These are phyloP conservation scores for Drosophila mayri DNA, from an alignment of 1,140 invertebrate genomes.

Conservation along the genomic window DNA sequence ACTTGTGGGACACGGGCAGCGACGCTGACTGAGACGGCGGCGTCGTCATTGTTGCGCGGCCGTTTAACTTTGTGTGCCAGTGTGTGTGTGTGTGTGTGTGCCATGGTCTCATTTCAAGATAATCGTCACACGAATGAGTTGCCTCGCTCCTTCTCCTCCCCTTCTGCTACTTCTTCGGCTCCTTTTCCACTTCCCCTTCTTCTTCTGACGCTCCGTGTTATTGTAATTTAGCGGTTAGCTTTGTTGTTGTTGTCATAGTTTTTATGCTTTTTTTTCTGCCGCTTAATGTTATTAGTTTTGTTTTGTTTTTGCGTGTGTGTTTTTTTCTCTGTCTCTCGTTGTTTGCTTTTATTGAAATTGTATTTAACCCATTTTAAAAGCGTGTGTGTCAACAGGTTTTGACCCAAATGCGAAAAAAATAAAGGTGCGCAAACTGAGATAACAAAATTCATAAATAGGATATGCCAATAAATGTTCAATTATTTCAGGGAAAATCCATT, in stretches of 20 bases:
- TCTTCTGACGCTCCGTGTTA: constrained; percentile 37
- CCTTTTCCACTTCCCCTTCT: constrained; percentile 11
- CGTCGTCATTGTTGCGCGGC: constrained; percentile 78
- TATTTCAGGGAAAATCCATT: not conserved
- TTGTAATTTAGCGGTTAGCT: constrained; percentile 77
- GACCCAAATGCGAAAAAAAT: constrained; percentile 65
- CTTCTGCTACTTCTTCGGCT: constrained; percentile 22
- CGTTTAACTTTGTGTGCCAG: constrained; percentile 68
- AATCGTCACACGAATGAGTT: constrained; percentile 77
- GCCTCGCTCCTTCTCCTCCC: constrained; percentile 12
- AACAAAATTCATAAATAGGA: constrained; percentile 11
- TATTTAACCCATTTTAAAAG: constrained; percentile 68
- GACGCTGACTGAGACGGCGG: constrained; percentile 33
- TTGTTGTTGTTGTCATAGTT: constrained; percentile 54
- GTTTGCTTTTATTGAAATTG: constrained; percentile 62
- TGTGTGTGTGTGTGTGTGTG: constrained; percentile 48
- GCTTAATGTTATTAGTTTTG: constrained; percentile 74
- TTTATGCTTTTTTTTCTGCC: constrained; percentile 49
- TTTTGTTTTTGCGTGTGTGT: not conserved
- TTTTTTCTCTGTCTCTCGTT: constrained; percentile 6
- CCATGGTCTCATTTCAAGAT: constrained; percentile 80
- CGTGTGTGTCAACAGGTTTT: constrained; percentile 78
- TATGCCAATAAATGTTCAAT: not conserved
- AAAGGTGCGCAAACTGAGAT: not conserved
- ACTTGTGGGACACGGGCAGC: constrained; percentile 68